These are phyloP conservation scores for Drosophila colorata DNA, from an alignment of 2,888 invertebrate species.

Conservation along the genomic window DNA sequence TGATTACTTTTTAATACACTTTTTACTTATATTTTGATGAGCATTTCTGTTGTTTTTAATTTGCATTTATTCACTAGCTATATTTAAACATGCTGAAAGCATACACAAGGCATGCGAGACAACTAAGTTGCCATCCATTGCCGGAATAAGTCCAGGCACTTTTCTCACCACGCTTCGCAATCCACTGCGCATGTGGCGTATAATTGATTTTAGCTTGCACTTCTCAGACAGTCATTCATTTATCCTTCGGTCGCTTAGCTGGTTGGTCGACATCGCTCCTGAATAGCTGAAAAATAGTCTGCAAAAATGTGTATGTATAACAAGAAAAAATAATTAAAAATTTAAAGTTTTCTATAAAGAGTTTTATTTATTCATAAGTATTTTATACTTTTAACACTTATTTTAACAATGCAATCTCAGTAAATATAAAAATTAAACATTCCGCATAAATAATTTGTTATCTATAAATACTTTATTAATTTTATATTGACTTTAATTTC, in stretches of 20 bases:
- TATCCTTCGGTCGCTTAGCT: conserved; percentile 1
- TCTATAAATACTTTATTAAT: too few species aligned
- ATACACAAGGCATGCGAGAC: conserved; percentile 18
- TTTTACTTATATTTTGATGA: background rate
- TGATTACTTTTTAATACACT: background rate
- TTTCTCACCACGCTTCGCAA: conserved; percentile 40
- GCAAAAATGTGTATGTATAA: conserved; percentile 5
- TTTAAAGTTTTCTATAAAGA: background rate
- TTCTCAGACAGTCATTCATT: conserved; percentile 15
- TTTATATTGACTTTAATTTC: too few species aligned
- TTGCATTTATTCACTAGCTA: conserved; percentile 20
- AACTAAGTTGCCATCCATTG: conserved; percentile 45
- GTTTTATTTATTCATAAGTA: background rate
- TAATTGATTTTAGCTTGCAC: conserved; percentile 74
- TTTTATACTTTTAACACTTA: background rate
- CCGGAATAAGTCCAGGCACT: conserved; percentile 28
- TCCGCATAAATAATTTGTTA: too few species aligned
- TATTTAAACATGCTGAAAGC: conserved; percentile 24
- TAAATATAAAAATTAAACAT: too few species aligned
- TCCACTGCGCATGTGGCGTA: conserved; percentile 78
- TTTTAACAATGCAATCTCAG: background rate
- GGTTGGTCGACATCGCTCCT: background rate
- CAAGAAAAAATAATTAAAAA: background rate
- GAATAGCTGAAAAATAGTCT: background rate
- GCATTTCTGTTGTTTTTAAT: background rate